Evolutionary conservation across 2,888 invertebrate species (phyloP), one percentile per base, ranked within the genome.

Genomic region (Neoascia interrupta): DNA sequence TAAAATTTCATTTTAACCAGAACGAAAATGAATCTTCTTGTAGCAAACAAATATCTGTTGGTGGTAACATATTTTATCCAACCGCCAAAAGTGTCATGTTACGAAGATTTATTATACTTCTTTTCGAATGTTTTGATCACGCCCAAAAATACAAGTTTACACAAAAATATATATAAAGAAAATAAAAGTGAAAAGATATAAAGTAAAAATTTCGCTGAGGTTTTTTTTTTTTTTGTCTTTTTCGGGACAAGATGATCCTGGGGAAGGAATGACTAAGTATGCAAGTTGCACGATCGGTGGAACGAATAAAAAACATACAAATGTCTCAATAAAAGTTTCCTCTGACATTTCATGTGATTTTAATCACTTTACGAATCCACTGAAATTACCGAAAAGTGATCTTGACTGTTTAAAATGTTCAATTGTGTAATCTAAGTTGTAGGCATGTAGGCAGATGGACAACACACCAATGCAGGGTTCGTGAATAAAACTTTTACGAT

Each of bases 11-110:
- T 34, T 36, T 16, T 21, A 19, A 37, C 51, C 11, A 18, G 54
- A 39, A 41, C 16, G 31, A 51, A 15, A 19, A 21, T 3, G 49
- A 47, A 54, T 70, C 28, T 37, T 26, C 28, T 13, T 49, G 18
- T 28, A 53, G 21, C 63, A 28, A 41, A 51, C 39, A 58, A 45
- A 61, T 61, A 72, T 63, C 61, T 73, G 72, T 79, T 79, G 79
- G 79, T 73, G 79, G 79, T 79, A 79, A 73, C 86, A 87, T 87
- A 87, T 86, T 86, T 87, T 87, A 87, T 74, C 74, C 80, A 74
- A 86, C 86, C 87, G 87, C 87, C 88, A 87, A 87, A 88, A 87
- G 87, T 87, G 87, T 87, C 87, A 87, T 88, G 87, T 87, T 87
- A 85, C 86, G 84, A 84, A 86, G 87, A 87, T 87, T 87, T 87